A percentile compares a stretch with the other conserved stretches of the same genome.
These are phyloP conservation scores for Coecobrya sp. DNA, from an alignment of 2,888 invertebrate genomes.

Conservation along the genomic window DNA sequence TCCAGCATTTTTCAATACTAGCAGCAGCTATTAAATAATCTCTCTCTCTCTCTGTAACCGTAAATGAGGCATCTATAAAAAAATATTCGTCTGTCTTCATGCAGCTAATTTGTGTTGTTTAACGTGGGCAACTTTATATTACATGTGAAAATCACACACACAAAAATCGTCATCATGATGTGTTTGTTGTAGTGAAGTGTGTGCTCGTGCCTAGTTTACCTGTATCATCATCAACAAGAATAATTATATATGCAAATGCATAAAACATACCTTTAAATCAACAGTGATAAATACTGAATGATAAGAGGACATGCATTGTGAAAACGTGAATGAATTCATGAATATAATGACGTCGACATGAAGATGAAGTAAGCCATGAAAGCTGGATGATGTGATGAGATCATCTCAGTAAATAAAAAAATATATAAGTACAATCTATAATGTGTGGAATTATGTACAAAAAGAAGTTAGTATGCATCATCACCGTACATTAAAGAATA, in stretches of 20 bases:
- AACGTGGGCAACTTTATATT: constrained; percentile 22
- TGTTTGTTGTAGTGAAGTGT: constrained; percentile 38
- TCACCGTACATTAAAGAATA: neutral
- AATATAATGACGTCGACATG: constrained; percentile 63
- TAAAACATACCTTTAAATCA: constrained; percentile 23
- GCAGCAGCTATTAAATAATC: neutral
- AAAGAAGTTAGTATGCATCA: constrained; percentile 22
- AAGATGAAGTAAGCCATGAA: constrained; percentile 73
- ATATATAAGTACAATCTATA: constrained; percentile 27
- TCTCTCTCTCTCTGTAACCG: neutral
- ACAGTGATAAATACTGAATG: constrained; percentile 46
- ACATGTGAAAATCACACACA: constrained; percentile 14
- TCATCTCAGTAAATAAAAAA: constrained; percentile 75
- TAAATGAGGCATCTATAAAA: neutral
- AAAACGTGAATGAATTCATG: constrained; percentile 55
- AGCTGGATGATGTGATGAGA: constrained; percentile 72
- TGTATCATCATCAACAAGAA: constrained; percentile 17
- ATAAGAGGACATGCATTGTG: constrained; percentile 32
- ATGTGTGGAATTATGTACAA: constrained; percentile 45
- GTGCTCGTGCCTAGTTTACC: constrained; percentile 43
- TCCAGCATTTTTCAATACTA: neutral
- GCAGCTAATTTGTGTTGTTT: constrained; percentile 34
- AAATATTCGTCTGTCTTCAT: neutral
- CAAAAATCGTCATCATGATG: constrained; percentile 6
- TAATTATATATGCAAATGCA: constrained; percentile 25